phyloP scores from a whole-genome alignment of 2,113 vertebrate genomes.

The Rostratula benghalensis region DNA sequence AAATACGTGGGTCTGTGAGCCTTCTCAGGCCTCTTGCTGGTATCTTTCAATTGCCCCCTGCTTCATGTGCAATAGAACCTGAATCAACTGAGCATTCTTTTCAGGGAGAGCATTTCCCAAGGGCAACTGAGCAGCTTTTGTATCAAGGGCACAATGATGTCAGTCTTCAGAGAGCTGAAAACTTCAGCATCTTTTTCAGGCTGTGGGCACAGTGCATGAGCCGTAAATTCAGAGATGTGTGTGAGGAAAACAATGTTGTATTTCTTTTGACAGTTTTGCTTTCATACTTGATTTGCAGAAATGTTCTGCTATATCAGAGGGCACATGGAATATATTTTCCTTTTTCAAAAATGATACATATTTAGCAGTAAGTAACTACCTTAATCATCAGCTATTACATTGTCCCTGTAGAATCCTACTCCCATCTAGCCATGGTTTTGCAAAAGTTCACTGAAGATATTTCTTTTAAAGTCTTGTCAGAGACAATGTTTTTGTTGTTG shows the following conservation, averaged over 20 bases:
- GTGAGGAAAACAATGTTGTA: not conserved
- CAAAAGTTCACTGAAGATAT: not conserved
- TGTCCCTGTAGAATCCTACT: not conserved
- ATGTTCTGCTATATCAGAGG: not conserved
- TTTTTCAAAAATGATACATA: not conserved
- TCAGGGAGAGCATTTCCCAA: not conserved
- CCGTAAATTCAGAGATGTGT: not conserved
- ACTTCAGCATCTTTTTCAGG: not conserved
- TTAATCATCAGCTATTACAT: constrained; percentile 3
- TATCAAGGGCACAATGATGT: not conserved
- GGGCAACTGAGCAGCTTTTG: not conserved
- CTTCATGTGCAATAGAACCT: not conserved
- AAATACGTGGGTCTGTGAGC: fast-evolving
- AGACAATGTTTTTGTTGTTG: not conserved
- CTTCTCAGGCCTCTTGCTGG: not conserved
- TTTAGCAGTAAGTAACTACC: not conserved
- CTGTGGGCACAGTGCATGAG: not conserved
- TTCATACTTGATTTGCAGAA: constrained; percentile 18
- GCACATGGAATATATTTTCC: not conserved
- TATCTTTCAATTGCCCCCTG: not conserved
- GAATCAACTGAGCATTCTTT: not conserved
- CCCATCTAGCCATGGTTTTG: not conserved
- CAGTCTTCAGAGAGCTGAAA: not conserved
- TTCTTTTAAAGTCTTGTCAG: not conserved
- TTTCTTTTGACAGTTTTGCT: not conserved